These are phyloP conservation scores for Drosophila mayri DNA, from an alignment of 1,140 invertebrate genomes.

Conservation along the genomic window DNA sequence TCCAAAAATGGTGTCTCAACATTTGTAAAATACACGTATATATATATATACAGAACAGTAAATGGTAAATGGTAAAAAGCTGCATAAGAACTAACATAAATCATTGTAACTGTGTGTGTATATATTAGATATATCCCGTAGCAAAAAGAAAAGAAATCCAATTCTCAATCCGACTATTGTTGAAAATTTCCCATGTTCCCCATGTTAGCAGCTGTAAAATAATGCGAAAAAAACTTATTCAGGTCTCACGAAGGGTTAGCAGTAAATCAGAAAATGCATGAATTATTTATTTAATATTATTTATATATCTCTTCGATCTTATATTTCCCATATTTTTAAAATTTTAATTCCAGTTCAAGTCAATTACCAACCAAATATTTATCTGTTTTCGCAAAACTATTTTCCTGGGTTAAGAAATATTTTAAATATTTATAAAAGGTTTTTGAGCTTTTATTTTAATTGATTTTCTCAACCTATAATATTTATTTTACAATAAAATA, in stretches of 20 bases:
- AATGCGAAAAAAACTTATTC: not conserved
- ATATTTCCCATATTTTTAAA: not conserved
- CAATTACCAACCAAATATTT: no score
- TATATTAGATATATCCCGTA: conserved; percentile 35
- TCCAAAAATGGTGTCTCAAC: conserved; percentile 31
- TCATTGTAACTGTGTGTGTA: conserved; percentile 36
- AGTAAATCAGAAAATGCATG: conserved; percentile 15
- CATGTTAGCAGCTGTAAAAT: conserved; percentile 28
- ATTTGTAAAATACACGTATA: conserved; percentile 32
- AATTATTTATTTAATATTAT: not conserved
- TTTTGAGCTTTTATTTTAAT: no score
- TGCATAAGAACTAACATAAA: conserved; percentile 19
- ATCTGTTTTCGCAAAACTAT: no score
- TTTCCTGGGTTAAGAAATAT: not conserved
- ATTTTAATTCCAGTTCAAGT: not conserved
- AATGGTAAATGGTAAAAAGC: conserved; percentile 17
- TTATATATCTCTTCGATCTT: no score
- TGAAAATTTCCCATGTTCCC: conserved; percentile 14
- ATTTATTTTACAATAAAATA: no score
- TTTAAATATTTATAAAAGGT: not conserved
- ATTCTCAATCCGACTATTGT: conserved; percentile 26
- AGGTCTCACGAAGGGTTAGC: conserved; percentile 11
- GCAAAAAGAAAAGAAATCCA: conserved; percentile 15
- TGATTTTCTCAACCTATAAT: no score
- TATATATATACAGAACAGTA: conserved; percentile 13